Conservation (phyloP, 2,113 vertebrate species). For the Alouatta palliata region DNA sequence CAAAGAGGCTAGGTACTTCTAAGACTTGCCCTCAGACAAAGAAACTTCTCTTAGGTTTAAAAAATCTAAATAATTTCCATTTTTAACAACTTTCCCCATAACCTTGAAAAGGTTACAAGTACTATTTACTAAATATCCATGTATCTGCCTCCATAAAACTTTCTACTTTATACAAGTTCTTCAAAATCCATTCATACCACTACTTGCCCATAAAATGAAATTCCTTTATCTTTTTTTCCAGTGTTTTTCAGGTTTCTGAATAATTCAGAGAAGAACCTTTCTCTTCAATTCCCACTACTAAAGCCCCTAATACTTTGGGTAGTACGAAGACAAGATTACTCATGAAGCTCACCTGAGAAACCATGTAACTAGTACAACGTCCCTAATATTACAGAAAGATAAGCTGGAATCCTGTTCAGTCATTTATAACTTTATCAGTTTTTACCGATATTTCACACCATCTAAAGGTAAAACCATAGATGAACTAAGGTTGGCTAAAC, state of each 20-base stretch:
- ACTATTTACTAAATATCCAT: not conserved
- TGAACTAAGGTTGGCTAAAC: not conserved
- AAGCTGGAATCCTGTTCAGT: not conserved
- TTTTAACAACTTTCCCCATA: not conserved
- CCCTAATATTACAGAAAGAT: not conserved
- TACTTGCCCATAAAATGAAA: not conserved
- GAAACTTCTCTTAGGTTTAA: not conserved
- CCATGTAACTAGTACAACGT: not conserved
- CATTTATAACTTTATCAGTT: not conserved
- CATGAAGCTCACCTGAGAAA: not conserved
- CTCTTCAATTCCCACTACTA: not conserved
- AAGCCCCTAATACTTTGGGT: not conserved
- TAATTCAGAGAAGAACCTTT: not conserved
- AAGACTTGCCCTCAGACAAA: not conserved
- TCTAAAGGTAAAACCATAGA: not conserved
- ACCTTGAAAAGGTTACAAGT: not conserved
- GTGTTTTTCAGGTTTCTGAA: not conserved
- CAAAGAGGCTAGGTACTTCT: not conserved
- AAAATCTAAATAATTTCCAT: not conserved
- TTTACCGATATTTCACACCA: not conserved
- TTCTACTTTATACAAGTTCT: not conserved
- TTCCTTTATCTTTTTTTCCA: not conserved
- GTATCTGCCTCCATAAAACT: not conserved
- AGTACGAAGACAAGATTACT: not conserved
- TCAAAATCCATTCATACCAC: constrained; percentile 14